Evolutionary conservation across 2,113 vertebrate species (phyloP), one percentile per base, ranked within the genome.

Genomic region (Leucosticte australis): DNA sequence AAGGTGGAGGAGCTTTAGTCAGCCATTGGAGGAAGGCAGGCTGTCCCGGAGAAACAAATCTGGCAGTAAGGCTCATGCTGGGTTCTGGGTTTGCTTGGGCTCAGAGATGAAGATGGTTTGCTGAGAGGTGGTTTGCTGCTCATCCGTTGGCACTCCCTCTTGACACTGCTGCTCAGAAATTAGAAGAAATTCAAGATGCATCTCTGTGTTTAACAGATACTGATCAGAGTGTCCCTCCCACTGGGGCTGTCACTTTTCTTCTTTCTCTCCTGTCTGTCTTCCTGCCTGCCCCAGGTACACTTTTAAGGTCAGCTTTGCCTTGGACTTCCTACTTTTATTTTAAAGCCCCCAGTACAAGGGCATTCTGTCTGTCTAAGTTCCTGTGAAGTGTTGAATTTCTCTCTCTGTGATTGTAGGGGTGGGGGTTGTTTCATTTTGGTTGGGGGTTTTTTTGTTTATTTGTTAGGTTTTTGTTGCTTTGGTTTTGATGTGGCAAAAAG

Each of bases 341-440:
- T 64, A 80, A 76, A 79, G 33, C n/a, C 77, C 22, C 12, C 24
- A 15, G 11, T 55, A 44, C 23, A 50, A 49, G 31, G 60, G 42
- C 28, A 5, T 62, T 80, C 39, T 83, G 20, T 55, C 52, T 78
- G 18, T 44, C 28, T 68, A 47, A 39, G n/a, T 78, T 88, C 56
- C 75, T 81, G n/a, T 62, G 65, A 42, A 75, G 23, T 41, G 13
- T 24, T 85, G 46, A 71, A 44, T 87, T 86, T 91, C 37, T 77
- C 13, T 75, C 37, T 62, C 21, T 87, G 14, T 35, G 33, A 28
- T 69, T 74, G 23, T 11, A 33, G 6, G 0, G 0, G 23, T 0
- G 18, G 0, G 15, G 1, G 8, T 6, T 18, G 9, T 74, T 82
- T 47, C 1, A 7, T 37, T 62, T 80, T 22, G 7, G 0, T 35